A percentile compares a stretch with the other conserved stretches of the same genome.
These are phyloP conservation scores for Chymomyza procnemis DNA, from an alignment of 2,888 invertebrate genomes.

Conservation along the genomic window DNA sequence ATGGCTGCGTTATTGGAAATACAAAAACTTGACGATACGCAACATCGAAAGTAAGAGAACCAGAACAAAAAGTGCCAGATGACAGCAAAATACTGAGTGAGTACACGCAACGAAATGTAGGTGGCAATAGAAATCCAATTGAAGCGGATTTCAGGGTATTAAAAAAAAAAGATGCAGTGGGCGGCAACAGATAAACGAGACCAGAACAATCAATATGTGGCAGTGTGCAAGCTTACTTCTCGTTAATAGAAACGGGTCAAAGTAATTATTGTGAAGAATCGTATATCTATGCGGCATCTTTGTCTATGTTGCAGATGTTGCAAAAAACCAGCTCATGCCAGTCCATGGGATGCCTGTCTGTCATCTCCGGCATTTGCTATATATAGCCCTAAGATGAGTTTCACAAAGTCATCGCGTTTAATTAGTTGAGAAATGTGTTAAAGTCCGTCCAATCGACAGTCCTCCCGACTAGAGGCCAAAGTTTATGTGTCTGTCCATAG, in stretches of 20 bases:
- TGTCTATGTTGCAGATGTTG: slow-evolving; percentile 9
- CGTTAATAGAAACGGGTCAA: slow-evolving; percentile 65
- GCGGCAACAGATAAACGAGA: not conserved
- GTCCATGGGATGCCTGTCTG: not conserved
- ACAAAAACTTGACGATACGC: slow-evolving; percentile 46
- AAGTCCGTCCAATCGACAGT: slow-evolving; percentile 25
- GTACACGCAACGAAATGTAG: slow-evolving; percentile 12
- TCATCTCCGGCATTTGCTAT: slow-evolving; percentile 36
- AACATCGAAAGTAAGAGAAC: slow-evolving; percentile 58
- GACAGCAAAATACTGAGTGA: slow-evolving; percentile 15
- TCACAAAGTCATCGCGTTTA: slow-evolving; percentile 35
- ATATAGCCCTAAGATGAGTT: slow-evolving; percentile 10
- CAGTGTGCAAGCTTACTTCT: slow-evolving; percentile 22
- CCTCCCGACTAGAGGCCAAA: slow-evolving; percentile 31
- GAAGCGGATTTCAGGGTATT: slow-evolving; percentile 69
- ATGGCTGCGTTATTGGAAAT: not conserved
- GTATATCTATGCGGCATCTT: not conserved
- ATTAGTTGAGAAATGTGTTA: slow-evolving; percentile 57
- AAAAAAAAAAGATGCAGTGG: slow-evolving; percentile 20
- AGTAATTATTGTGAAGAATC: slow-evolving; percentile 67
- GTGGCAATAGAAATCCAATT: slow-evolving; percentile 56
- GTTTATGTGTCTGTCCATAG: slow-evolving; percentile 35
- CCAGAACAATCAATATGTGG: not conserved
- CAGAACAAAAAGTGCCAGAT: slow-evolving; percentile 55
- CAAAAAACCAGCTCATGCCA: not conserved